phyloP scores from a whole-genome alignment of 2,797 vertebrate species.

The Sphenodon punctatus region DNA sequence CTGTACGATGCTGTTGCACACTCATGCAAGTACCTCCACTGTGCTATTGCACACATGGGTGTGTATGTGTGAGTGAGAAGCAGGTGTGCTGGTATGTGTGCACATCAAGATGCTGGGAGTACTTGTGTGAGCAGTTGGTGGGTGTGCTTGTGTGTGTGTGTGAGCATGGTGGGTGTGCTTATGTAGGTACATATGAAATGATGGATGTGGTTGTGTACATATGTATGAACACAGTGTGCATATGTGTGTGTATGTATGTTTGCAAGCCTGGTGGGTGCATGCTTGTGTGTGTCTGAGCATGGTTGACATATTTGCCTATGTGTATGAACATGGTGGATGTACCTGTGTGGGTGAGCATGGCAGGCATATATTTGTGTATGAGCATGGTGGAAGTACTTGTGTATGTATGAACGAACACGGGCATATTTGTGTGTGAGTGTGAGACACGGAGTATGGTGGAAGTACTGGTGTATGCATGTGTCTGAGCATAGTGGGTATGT shows the following conservation, averaged over 20 bases:
- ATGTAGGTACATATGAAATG: neutral
- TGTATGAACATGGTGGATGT: neutral
- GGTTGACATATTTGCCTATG: neutral
- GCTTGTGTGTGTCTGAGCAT: neutral
- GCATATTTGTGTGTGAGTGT: too few relatives aligned
- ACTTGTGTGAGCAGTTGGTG: neutral
- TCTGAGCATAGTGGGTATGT: too few relatives aligned
- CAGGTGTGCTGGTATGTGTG: neutral
- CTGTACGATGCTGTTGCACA: too few relatives aligned
- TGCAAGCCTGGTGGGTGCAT: neutral
- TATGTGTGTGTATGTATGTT: too few relatives aligned
- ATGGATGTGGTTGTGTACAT: too few relatives aligned
- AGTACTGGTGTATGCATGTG: too few relatives aligned
- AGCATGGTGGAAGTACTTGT: neutral
- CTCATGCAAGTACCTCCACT: too few relatives aligned
- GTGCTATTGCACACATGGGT: too few relatives aligned
- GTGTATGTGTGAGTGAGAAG: neutral
- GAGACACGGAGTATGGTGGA: too few relatives aligned
- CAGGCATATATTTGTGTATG: neutral
- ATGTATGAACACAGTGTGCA: too few relatives aligned
- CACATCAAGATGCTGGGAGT: neutral
- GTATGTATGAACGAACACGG: too few relatives aligned
- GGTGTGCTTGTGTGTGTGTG: neutral
- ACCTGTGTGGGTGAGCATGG: neutral
- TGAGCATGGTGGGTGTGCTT: neutral